Evolutionary conservation across 1,140 invertebrate genomes (phyloP).

Genomic region (Pseudomyrmex sp.): DNA sequence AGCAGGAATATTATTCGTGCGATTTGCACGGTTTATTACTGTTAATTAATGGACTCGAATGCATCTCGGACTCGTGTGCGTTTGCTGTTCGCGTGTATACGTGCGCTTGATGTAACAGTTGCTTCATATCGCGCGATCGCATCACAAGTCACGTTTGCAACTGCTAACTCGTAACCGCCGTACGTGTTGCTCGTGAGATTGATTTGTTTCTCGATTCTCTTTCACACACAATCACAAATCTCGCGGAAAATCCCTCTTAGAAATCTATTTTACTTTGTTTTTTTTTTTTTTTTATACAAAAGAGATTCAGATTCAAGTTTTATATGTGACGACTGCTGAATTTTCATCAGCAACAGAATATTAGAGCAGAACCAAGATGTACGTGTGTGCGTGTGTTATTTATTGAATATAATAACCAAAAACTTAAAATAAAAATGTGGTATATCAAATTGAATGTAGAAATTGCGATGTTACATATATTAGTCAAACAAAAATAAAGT

Average conservation of each 20-base stretch:
- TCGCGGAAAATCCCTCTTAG: slow-evolving; percentile 1
- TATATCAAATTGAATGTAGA: too few species aligned
- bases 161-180: slow-evolving; percentile 74
- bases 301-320: too few species aligned
- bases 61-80: slow-evolving; percentile 47
- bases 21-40: slow-evolving; percentile 76
- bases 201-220: slow-evolving; percentile 75
- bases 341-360: too few species aligned
- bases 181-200: slow-evolving; percentile 74
- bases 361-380: too few species aligned
- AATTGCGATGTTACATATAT: too few species aligned
- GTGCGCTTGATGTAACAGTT: slow-evolving; percentile 58
- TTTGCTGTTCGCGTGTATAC: slow-evolving; percentile 54
- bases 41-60: slow-evolving; percentile 81
- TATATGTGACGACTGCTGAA: too few species aligned
- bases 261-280: too few species aligned
- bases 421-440: too few species aligned
- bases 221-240: slow-evolving; percentile 21
- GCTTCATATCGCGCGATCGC: slow-evolving; percentile 78
- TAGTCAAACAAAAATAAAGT: too few species aligned
- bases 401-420: too few species aligned
- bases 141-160: slow-evolving; percentile 78
- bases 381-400: too few species aligned
- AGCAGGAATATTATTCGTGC: slow-evolving; percentile 37
- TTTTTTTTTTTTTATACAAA: too few species aligned